Percentiles rank a stretch among this genome's conserved stretches.
Evolutionary conservation across 2,888 invertebrate genomes (phyloP).

Genomic region (Rhaphigaster nebulosa): DNA sequence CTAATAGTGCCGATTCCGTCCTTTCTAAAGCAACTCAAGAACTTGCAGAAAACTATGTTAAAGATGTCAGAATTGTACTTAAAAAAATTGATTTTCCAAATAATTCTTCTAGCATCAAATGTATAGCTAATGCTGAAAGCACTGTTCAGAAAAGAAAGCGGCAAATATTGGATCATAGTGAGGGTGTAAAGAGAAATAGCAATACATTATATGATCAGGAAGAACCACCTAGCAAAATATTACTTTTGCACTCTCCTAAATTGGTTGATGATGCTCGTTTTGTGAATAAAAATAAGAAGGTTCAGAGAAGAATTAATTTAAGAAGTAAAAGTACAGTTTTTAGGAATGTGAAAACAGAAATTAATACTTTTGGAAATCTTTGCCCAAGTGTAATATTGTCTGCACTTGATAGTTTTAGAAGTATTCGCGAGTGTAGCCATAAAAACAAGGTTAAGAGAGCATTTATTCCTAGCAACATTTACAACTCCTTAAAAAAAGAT

Average conservation of each 20-base stretch:
- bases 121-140: not conserved
- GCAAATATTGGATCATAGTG: not conserved
- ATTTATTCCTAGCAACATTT: not conserved
- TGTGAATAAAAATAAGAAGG: not conserved
- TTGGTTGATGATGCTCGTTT: not conserved
- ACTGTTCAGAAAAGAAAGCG: not conserved
- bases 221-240: constrained; percentile 1
- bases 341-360: not conserved
- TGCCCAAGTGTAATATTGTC: not conserved
- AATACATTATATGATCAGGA: not conserved
- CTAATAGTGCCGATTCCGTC: not conserved
- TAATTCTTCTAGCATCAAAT: not conserved
- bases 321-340: not conserved
- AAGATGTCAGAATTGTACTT: not conserved
- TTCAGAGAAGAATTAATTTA: not conserved
- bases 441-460: not conserved
- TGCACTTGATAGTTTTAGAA: not conserved
- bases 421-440: not conserved
- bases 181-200: not conserved
- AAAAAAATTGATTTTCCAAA: not conserved
- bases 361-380: not conserved
- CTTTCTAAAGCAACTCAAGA: not conserved
- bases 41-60: not conserved
- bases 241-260: not conserved
- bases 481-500: not conserved